Evolutionary conservation across 1,140 invertebrate genomes (phyloP).

Genomic region (Octopus sinensis): DNA sequence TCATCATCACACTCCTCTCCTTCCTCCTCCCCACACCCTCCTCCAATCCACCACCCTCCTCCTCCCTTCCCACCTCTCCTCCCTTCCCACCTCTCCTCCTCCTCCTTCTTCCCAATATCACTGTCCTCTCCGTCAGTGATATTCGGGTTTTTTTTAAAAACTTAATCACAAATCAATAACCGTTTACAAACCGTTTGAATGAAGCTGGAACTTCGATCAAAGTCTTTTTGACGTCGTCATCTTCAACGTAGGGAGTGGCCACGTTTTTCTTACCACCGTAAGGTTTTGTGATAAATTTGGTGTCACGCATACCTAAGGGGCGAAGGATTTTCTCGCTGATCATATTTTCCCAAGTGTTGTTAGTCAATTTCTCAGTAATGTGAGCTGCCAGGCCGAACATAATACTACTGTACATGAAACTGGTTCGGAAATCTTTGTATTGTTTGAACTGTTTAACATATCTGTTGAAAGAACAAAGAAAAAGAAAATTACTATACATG

Average conservation of each 20-base stretch:
- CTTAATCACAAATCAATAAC: too few relatives aligned
- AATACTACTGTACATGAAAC: slow-evolving; percentile 41
- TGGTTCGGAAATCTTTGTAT: slow-evolving; percentile 32
- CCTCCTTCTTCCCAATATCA: too few relatives aligned
- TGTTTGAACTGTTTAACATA: slow-evolving; percentile 31
- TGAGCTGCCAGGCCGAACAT: slow-evolving; percentile 43
- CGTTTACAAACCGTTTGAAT: too few relatives aligned
- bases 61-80: too few relatives aligned
- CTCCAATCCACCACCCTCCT: too few relatives aligned
- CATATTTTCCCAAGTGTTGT: slow-evolving; percentile 40
- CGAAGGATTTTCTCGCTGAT: slow-evolving; percentile 29
- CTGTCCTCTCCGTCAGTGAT: too few relatives aligned
- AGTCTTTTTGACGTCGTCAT: neutral
- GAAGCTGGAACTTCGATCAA: too few relatives aligned
- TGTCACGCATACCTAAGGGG: slow-evolving; percentile 41
- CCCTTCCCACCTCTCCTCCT: too few relatives aligned
- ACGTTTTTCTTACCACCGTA: slow-evolving; percentile 23
- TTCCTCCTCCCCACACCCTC: too few relatives aligned
- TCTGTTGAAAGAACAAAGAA: slow-evolving; percentile 18
- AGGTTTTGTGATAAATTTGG: slow-evolving; percentile 33
- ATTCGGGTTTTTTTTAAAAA: too few relatives aligned
- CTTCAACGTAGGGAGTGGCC: slow-evolving; percentile 28
- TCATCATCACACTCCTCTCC: too few relatives aligned
- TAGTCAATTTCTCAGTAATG: slow-evolving; percentile 35
- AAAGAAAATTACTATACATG: too few relatives aligned